These are phyloP conservation scores for Napeogenes inachia DNA, from an alignment of 2,888 invertebrate species.

Conservation along the genomic window DNA sequence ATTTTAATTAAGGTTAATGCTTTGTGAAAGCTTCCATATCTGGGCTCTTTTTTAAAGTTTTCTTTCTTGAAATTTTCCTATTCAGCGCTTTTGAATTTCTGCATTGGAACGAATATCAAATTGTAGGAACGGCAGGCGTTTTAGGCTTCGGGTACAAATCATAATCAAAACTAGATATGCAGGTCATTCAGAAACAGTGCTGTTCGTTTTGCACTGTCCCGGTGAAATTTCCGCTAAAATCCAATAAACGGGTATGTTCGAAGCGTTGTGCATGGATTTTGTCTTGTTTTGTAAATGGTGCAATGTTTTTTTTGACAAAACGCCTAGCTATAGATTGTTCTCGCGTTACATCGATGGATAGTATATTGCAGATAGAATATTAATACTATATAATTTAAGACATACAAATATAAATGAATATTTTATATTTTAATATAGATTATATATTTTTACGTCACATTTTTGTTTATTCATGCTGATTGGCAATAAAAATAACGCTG, in stretches of 20 bases:
- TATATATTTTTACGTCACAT: neutral
- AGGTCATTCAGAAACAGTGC: constrained; percentile 61
- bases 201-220: constrained; percentile 50
- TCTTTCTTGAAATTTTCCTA: constrained; percentile 4
- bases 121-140: constrained; percentile 20
- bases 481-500: constrained; percentile 14
- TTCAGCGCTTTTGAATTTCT: constrained; percentile 9
- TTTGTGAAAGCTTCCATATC: too few relatives aligned
- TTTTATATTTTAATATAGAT: neutral
- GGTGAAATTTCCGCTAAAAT: constrained; percentile 70
- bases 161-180: constrained; percentile 67
- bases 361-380: neutral
- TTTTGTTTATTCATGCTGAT: constrained; percentile 17
- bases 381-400: neutral
- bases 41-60: too few relatives aligned
- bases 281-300: constrained; percentile 34
- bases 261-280: constrained; percentile 42
- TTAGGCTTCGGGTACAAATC: constrained; percentile 50
- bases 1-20: too few relatives aligned
- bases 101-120: constrained; percentile 27
- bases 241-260: constrained; percentile 58
- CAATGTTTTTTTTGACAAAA: constrained; percentile 23
- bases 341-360: neutral
- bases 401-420: neutral
- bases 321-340: constrained; percentile 15